These are phyloP conservation scores for Bombus picipes DNA, from an alignment of 1,140 invertebrate genomes.

Conservation along the genomic window DNA sequence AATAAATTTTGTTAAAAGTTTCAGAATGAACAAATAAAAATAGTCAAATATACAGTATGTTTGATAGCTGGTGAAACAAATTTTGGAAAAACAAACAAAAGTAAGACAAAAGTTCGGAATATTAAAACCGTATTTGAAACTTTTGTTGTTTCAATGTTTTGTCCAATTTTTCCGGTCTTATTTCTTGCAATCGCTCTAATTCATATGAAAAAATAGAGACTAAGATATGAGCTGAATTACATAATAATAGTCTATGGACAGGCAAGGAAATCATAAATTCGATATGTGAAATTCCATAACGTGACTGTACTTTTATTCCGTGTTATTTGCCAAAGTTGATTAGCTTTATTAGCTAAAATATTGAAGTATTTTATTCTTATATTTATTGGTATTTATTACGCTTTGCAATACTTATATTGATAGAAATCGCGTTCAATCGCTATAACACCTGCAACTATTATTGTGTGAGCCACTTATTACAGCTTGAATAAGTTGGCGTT, in stretches of 20 bases:
- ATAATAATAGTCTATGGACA: not conserved
- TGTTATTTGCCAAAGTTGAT: not conserved
- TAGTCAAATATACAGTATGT: not conserved
- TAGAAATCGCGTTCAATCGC: not conserved
- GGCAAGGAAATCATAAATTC: not conserved
- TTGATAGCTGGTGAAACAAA: not conserved
- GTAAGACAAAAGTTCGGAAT: not conserved
- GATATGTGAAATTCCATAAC: too few species aligned
- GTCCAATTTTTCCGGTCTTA: not conserved
- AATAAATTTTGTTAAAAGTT: not conserved
- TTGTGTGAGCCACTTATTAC: not conserved
- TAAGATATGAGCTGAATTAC: not conserved
- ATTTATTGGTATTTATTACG: not conserved
- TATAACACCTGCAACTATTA: not conserved
- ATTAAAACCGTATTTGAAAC: not conserved
- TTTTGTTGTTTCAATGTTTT: not conserved
- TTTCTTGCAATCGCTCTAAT: too few species aligned
- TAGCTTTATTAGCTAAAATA: not conserved
- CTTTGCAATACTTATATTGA: not conserved
- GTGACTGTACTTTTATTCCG: not conserved
- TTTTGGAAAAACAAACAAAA: not conserved
- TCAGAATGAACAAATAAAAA: not conserved
- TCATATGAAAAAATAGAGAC: too few species aligned
- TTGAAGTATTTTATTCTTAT: not conserved
- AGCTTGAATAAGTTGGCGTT: not conserved